Evolutionary conservation across 1,140 invertebrate species (phyloP), one percentile per base, ranked within the genome.

Genomic region (Choristoneura fumiferana): DNA sequence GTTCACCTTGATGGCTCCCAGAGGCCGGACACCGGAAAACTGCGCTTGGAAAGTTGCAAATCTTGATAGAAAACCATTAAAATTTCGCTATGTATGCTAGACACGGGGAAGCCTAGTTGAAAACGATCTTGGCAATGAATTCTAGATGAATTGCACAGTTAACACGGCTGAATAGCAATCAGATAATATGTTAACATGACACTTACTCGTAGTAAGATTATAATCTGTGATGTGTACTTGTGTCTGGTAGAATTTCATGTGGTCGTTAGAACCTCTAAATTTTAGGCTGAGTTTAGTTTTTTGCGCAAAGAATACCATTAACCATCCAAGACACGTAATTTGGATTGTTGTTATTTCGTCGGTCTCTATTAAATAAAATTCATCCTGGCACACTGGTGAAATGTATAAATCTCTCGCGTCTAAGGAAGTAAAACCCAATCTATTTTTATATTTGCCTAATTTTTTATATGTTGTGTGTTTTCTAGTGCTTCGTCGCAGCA

Each of bases 401-500:
- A n/a, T n/a, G n/a, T n/a, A n/a, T n/a, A n/a, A n/a, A n/a, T n/a
- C n/a, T n/a, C n/a, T n/a, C n/a, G n/a, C n/a, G n/a, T n/a, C n/a
- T n/a, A n/a, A n/a, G n/a, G n/a, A n/a, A n/a, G n/a, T n/a, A n/a
- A n/a, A n/a, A n/a, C n/a, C n/a, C n/a, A n/a, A n/a, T n/a, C n/a
- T 29, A 29, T 29, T 29, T 29, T 29, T 29, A 29, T 29, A 29
- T 3, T 29, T 29, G 22, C 22, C 22, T 29, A 29, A 2, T 29
- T 29, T 6, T 29, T 29, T 6, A 3, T 6, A 29, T 6, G n/a
- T 29, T 29, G 22, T 29, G 22, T 29, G 22, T 58, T 22, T 68
- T 65, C 10, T 69, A 76, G 66, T 65, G 60, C 15, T 15, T 68
- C 8, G 8, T 71, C 33, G 71, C 63, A 14, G 61, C 68, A 8